These are phyloP conservation scores for Drosophila merina DNA, from an alignment of 2,888 invertebrate species.

Conservation along the genomic window DNA sequence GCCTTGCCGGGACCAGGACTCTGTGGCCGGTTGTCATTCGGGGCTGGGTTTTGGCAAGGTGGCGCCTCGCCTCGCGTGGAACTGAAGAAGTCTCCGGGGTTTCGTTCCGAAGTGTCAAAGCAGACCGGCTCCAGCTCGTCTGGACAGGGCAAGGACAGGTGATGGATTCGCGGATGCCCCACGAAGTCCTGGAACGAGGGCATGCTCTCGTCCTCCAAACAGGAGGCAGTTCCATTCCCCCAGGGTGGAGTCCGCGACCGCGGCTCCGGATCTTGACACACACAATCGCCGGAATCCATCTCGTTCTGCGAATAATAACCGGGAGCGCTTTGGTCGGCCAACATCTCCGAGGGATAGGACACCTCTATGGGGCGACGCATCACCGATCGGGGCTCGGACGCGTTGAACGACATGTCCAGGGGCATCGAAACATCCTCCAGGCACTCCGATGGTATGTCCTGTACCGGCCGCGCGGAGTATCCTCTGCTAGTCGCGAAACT, in stretches of 20 bases:
- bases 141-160: conserved; percentile 7
- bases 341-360: conserved; percentile 27
- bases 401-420: background rate
- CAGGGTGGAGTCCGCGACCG: background rate
- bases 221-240: background rate
- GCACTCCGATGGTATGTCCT: conserved; percentile 18
- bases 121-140: background rate
- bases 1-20: background rate
- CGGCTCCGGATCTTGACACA: background rate
- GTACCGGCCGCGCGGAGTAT: conserved; percentile 7
- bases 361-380: background rate
- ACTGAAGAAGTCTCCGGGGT: background rate
- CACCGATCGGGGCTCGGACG: background rate
- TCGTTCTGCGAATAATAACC: conserved; percentile 6
- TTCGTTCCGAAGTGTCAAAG: background rate
- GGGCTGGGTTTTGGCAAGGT: background rate
- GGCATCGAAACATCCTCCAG: conserved; percentile 41
- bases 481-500: background rate
- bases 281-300: background rate
- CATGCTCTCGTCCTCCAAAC: conserved; percentile 27
- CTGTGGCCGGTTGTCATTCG: background rate
- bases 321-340: conserved; percentile 33
- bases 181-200: conserved; percentile 18
- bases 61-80: background rate
- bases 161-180: background rate